Evolutionary conservation across 2,888 invertebrate species (phyloP).

Genomic region (Coleophora flavipennella): DNA sequence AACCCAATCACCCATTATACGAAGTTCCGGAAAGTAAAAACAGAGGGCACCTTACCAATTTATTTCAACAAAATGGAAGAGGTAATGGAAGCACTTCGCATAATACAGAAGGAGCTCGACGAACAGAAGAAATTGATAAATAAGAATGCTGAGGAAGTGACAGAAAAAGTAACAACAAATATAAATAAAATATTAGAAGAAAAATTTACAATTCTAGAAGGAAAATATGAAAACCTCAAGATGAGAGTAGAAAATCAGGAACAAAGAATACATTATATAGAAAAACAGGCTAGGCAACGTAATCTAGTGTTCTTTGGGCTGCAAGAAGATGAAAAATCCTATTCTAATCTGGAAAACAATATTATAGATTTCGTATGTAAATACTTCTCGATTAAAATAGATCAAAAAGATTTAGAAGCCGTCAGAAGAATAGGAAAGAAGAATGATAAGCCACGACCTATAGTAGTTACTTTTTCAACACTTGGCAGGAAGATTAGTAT

Average conservation of each 20-base stretch:
- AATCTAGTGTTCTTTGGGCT: slow-evolving; percentile 16
- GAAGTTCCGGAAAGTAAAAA: no score
- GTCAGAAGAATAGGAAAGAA: no score
- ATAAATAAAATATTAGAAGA: no score
- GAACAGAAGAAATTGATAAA: slow-evolving; percentile 10
- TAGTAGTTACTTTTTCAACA: no score
- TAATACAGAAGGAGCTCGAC: slow-evolving; percentile 12
- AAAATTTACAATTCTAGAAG: no score
- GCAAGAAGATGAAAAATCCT: slow-evolving; percentile 12
- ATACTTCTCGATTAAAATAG: slow-evolving; percentile 8
- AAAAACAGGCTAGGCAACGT: slow-evolving; percentile 10
- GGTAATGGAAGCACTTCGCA: slow-evolving; percentile 8
- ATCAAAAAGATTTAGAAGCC: slow-evolving; percentile 6
- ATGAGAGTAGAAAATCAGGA: slow-evolving; percentile 12
- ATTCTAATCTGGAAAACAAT: slow-evolving; percentile 9
- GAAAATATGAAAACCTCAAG: slow-evolving; percentile 12
- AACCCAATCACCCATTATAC: no score
- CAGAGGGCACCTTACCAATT: no score
- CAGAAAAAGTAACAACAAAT: slow-evolving; percentile 13
- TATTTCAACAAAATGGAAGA: no score
- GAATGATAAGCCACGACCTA: no score
- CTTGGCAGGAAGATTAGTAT: no score
- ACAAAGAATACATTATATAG: no score
- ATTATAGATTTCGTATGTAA: slow-evolving; percentile 9
- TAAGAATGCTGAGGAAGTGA: slow-evolving; percentile 12